Base-by-base conservation (phyloP, 1,140 invertebrate species). In the Ooceraea biroi region DNA sequence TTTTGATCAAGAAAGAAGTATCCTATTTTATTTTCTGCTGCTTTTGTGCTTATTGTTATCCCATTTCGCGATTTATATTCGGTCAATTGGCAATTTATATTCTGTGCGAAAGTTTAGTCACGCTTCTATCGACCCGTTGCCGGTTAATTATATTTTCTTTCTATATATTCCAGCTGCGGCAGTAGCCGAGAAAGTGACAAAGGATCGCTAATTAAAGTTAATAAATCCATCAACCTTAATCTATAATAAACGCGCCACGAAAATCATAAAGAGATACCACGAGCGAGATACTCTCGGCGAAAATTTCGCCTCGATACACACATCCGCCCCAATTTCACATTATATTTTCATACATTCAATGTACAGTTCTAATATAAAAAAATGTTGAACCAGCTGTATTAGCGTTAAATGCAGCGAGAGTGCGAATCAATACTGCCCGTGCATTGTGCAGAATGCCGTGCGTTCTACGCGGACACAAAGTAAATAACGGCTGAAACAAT, bases 211-310 rank as follows among this genome's bases (percentile, higher is more conserved):
- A 61, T 76, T 76, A 36, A 0, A 52, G 25, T 50, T 48, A 19
- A 61, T 65, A 41, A 52, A 63, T 48, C 61, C 19, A 41, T 55
- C 48, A 41, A 22, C 44, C 17, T 68, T 50, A 61, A 30, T 10
- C 12, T 14, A 72, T 61, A 66, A 76, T 50, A 50, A 76, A 66
- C 1, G 4, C 25, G 30, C 14, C 14, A 0, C n/a, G 10, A 25
- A 27, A 14, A 44, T 65, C 36, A 48, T 48, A 72, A 60, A 57
- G 11, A 60, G 36, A 22, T 25, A 30, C 22, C 11, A 17, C 65
- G 17, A 60, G 1, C 2, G 3, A 19, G n/a, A 61, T 61, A 44
- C 8, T 30, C 19, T 14, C 5, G 27, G 0, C 19, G 27, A 0
- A 50, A 48, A n/a, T 58, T 25, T 55, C 22, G 8, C 27, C 10